Evolutionary conservation across 2,113 vertebrate genomes (phyloP).

Genomic region (Cavia aperea): DNA sequence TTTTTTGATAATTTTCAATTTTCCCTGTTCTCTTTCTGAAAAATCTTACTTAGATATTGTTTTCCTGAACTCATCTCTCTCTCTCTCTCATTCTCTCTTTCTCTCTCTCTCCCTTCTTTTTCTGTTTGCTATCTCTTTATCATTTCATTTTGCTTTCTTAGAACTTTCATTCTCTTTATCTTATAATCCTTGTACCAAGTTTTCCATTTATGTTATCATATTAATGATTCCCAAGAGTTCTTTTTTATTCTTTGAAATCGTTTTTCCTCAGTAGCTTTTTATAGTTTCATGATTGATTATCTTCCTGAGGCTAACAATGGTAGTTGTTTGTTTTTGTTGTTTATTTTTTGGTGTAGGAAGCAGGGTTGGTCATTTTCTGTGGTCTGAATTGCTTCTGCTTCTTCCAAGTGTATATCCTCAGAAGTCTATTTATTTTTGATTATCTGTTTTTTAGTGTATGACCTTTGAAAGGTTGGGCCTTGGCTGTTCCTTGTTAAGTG

Average conservation of each 20-base stretch:
- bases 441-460: not conserved
- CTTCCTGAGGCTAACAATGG: not conserved
- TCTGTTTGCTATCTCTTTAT: not conserved
- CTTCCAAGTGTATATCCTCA: not conserved
- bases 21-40: not conserved
- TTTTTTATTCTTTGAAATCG: not conserved
- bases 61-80: not conserved
- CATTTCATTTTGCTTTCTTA: constrained; percentile 12
- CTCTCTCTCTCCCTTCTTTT: not conserved
- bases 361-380: not conserved
- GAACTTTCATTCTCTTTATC: not conserved
- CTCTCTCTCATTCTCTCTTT: not conserved
- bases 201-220: not conserved
- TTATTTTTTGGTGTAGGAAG: not conserved
- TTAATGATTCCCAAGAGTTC: constrained; percentile 12
- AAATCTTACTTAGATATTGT: constrained; percentile 1
- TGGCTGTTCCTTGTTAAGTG: not conserved
- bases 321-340: not conserved
- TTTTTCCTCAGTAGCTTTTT: not conserved
- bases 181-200: not conserved
- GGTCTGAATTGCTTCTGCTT: not conserved
- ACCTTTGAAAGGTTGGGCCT: not conserved
- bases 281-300: constrained; percentile 8
- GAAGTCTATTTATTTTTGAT: not conserved
- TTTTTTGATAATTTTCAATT: constrained; percentile 17